Percentiles rank a stretch among this genome's conserved stretches.
Evolutionary conservation across 2,797 vertebrate genomes (phyloP).

Genomic region (Tarsius wallacei): DNA sequence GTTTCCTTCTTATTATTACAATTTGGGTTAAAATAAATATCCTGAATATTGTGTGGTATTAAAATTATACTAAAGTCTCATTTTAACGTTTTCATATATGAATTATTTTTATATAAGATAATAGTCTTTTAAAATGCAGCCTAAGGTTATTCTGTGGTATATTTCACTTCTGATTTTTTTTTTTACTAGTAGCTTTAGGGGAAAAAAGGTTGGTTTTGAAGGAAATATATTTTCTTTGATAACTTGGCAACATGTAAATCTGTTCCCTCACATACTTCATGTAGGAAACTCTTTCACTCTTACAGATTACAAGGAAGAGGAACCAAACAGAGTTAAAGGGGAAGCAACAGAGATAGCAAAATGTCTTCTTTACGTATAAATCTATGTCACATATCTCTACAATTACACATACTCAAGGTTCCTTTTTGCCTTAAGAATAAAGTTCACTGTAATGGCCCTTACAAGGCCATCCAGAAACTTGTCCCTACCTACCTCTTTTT

Average conservation of each 20-base stretch:
- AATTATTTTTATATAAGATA: constrained; percentile 23
- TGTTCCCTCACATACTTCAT: not conserved
- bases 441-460: not conserved
- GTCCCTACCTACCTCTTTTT: not conserved
- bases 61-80: constrained; percentile 26
- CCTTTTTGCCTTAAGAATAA: not conserved
- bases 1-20: constrained; percentile 40
- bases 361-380: not conserved
- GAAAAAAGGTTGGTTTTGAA: not conserved
- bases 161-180: not conserved
- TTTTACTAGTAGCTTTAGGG: not conserved
- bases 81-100: not conserved
- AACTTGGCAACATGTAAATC: not conserved
- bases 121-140: not conserved
- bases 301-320: not conserved
- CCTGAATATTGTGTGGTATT: not conserved
- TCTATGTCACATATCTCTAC: not conserved
- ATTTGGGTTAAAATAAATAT: constrained; percentile 7
- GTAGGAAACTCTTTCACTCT: not conserved
- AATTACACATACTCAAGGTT: not conserved
- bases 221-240: constrained; percentile 30
- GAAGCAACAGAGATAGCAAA: not conserved
- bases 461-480: not conserved
- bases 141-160: not conserved
- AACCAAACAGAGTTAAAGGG: not conserved